These are phyloP conservation scores for Lithodes maja DNA, from an alignment of 2,888 invertebrate species.

Conservation along the genomic window DNA sequence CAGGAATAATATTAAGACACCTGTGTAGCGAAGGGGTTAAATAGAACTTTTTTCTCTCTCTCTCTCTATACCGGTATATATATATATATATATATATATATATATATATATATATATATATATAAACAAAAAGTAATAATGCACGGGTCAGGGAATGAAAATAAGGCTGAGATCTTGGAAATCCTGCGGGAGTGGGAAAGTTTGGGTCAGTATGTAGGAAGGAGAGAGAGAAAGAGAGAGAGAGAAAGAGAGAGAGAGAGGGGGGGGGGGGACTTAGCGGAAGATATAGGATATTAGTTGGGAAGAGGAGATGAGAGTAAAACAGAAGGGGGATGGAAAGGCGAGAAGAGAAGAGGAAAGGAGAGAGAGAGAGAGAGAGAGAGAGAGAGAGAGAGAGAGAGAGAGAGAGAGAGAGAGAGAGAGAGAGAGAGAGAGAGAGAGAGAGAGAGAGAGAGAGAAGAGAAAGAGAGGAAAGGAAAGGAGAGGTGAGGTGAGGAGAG, in stretches of 20 bases:
- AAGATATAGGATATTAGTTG: too few relatives aligned
- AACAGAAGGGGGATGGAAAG: too few relatives aligned
- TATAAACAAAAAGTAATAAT: too few relatives aligned
- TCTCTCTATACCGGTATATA: too few relatives aligned
- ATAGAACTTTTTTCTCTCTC: too few relatives aligned
- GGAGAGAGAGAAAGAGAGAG: neutral
- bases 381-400: conserved; percentile 10
- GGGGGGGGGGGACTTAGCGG: neutral
- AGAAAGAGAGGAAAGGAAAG: neutral
- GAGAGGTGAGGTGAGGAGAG: neutral
- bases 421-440: conserved; percentile 2
- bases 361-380: neutral
- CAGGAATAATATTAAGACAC: too few relatives aligned
- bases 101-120: too few relatives aligned
- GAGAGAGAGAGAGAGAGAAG: conserved; percentile 5
- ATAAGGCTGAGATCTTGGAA: too few relatives aligned
- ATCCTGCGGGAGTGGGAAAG: conserved; percentile 6
- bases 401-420: conserved; percentile 15
- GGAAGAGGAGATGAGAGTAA: too few relatives aligned
- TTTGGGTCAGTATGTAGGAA: neutral
- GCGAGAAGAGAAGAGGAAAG: neutral
- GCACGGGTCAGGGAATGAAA: too few relatives aligned
- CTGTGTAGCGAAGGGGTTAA: too few relatives aligned
- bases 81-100: too few relatives aligned
- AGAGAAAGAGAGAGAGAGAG: conserved; percentile 20